phyloP scores from a whole-genome alignment of 2,797 vertebrate genomes.

The Chloroceryle inda region DNA sequence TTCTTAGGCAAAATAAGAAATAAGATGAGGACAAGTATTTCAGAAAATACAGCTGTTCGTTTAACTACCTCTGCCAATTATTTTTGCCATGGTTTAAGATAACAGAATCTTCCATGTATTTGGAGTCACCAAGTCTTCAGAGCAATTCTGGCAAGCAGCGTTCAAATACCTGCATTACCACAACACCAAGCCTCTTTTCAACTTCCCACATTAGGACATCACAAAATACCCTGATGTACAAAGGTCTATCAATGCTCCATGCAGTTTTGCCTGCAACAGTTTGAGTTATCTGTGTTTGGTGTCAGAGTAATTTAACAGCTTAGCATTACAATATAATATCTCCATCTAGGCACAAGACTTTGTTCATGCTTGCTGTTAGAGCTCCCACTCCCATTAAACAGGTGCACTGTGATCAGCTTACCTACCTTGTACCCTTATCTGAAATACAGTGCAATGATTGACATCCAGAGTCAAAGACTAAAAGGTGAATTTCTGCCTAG shows the following conservation, averaged over 20 bases:
- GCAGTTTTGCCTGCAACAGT: not conserved
- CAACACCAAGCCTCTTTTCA: not conserved
- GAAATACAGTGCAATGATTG: not conserved
- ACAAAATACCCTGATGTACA: not conserved
- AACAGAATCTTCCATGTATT: not conserved
- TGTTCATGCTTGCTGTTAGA: not conserved
- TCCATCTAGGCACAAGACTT: not conserved
- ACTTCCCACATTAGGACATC: not conserved
- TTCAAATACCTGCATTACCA: not conserved
- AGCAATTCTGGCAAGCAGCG: not conserved
- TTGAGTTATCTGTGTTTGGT: not conserved
- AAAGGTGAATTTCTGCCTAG: not conserved
- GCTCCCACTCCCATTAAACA: not conserved
- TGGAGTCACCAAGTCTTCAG: not conserved
- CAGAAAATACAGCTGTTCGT: not conserved
- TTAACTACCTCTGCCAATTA: not conserved
- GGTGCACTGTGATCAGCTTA: not conserved
- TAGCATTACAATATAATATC: not conserved
- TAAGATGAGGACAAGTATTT: not conserved
- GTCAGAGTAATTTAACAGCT: not conserved
- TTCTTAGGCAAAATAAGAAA: not conserved
- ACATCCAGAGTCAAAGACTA: not conserved
- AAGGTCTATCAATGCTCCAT: not conserved
- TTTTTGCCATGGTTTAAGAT: not conserved
- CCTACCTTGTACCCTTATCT: not conserved